These are phyloP conservation scores for Eolophus roseicapilla DNA, from an alignment of 2,113 vertebrate genomes.

Conservation along the genomic window DNA sequence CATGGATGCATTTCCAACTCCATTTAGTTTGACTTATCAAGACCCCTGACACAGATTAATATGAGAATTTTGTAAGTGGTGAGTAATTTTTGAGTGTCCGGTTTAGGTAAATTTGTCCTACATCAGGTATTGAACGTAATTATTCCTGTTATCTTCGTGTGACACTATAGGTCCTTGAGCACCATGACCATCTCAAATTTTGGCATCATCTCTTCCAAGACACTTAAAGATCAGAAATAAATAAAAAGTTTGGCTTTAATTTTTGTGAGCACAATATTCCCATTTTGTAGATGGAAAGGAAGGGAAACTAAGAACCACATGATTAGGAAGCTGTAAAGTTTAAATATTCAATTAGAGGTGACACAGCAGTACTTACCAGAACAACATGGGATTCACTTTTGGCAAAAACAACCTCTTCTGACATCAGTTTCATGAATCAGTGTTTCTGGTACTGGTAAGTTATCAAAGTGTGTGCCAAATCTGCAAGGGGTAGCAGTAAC, in stretches of 20 bases:
- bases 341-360: neutral
- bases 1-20: neutral
- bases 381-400: neutral
- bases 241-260: neutral
- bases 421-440: neutral
- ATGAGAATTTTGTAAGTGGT: neutral
- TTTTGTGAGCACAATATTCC: neutral
- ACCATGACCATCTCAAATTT: neutral
- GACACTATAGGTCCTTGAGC: neutral
- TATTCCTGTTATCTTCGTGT: neutral
- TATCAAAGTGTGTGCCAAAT: neutral
- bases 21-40: neutral
- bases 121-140: neutral
- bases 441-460: neutral
- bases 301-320: neutral
- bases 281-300: neutral
- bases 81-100: neutral
- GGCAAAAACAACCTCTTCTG: slow-evolving; percentile 22
- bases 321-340: neutral
- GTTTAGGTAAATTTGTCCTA: neutral
- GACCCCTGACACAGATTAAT: neutral
- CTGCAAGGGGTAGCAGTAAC: neutral
- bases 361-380: neutral
- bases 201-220: neutral
- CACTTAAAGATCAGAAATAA: neutral